Conservation (phyloP, 2,797 vertebrate species). For the Arctocebus calabarensis region DNA sequence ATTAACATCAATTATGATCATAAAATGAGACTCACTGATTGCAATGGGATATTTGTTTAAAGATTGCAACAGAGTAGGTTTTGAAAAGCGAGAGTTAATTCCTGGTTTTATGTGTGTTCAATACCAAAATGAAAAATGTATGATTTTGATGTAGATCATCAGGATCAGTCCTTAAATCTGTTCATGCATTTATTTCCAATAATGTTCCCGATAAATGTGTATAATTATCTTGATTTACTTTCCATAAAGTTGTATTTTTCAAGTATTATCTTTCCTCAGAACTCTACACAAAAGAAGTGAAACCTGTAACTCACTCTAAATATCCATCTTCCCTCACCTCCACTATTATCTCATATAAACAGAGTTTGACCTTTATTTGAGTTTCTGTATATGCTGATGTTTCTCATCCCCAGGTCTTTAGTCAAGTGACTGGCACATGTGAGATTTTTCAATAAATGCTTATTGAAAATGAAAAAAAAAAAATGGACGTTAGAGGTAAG, state of each 20-base stretch:
- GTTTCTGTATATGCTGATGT: neutral
- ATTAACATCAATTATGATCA: neutral
- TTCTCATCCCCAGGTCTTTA: neutral
- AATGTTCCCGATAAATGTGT: neutral
- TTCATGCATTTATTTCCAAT: neutral
- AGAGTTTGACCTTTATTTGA: neutral
- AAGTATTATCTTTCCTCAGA: neutral
- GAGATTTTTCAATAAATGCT: neutral
- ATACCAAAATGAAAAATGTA: neutral
- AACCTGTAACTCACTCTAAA: neutral
- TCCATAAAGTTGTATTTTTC: neutral
- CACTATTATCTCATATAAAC: neutral
- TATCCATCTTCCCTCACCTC: neutral
- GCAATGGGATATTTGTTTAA: constrained; percentile 14
- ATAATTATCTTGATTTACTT: neutral
- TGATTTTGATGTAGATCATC: neutral
- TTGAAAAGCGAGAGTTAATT: neutral
- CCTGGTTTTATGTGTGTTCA: neutral
- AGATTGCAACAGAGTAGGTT: neutral
- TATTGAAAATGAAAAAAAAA: constrained; percentile 24
- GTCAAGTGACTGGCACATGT: neutral
- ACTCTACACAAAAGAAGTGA: neutral
- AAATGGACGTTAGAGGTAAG: neutral
- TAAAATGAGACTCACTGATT: neutral
- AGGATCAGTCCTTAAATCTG: neutral